phyloP scores from a whole-genome alignment of 2,797 vertebrate genomes.

The Phalloptychus januarius region DNA sequence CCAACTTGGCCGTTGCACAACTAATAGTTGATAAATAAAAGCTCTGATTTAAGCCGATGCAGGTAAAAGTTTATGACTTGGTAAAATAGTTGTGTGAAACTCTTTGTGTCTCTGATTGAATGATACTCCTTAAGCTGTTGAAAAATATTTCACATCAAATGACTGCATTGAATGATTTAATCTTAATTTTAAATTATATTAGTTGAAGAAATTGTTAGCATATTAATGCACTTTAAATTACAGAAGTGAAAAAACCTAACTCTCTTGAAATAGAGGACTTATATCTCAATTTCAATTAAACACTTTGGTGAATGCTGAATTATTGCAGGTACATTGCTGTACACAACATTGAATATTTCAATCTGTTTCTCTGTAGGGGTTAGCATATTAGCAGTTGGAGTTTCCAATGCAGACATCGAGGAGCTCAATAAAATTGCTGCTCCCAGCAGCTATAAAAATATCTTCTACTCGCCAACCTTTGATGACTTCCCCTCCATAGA shows the following conservation, averaged over 20 bases:
- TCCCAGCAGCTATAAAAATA: constrained; percentile 81
- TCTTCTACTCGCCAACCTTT: constrained; percentile 87
- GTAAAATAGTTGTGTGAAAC: neutral
- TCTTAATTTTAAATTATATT: neutral
- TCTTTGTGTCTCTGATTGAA: neutral
- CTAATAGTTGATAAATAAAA: neutral
- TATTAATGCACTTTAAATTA: neutral
- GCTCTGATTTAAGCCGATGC: neutral
- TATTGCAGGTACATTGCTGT: neutral
- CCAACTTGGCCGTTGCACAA: neutral
- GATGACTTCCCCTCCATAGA: constrained; percentile 86
- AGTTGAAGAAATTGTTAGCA: neutral
- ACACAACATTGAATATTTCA: neutral
- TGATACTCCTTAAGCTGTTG: neutral
- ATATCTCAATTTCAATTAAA: neutral
- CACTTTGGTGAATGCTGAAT: neutral
- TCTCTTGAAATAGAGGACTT: neutral
- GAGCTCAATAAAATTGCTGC: constrained; percentile 85
- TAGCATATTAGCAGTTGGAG: constrained; percentile 84
- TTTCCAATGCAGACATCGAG: constrained; percentile 82
- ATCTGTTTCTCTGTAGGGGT: constrained; percentile 77
- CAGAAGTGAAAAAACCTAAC: neutral
- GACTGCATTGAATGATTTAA: neutral
- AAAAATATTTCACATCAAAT: neutral
- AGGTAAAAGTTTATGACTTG: neutral